Base-by-base conservation (phyloP, 2,888 invertebrate species). In the Chironomus tentans region DNA sequence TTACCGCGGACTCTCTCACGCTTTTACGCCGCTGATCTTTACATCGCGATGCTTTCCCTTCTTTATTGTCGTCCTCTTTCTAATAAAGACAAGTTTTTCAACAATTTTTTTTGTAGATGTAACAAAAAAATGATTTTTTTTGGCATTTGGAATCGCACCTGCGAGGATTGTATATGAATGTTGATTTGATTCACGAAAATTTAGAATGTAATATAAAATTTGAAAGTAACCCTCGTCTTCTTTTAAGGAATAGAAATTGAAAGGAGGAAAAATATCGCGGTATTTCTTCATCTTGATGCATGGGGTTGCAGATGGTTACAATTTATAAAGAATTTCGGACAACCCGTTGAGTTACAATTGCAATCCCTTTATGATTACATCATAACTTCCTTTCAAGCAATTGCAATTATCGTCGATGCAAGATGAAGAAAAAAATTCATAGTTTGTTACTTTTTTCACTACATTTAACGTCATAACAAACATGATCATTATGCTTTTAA, bases 31-130 rank as follows among this genome's bases (percentile, higher is more conserved):
- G 24, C 65, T 74, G 68, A 74, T 74, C 68, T 56, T 56, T 56
- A 56, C 56, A 74, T 15, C 72, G 65, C 74, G 68, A 18, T 68
- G n/a, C 74, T 65, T 21, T 28, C 22, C 24, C 21, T 46, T 68
- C 46, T n/a, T n/a, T n/a, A 2, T 74, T 68, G 2, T 47, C 12
- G 24, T 73, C 22, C 21, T 21, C 15, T 65, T 48, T 46, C n/a
- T 50, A 62, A 74, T 74, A 65, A 74, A 68, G 74, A 74, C 74
- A 68, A 74, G 74, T 74, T 74, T 74, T 74, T 46, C 68, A 74
- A 74, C 21, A 62, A 65, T 70, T 70, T 70, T 48, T 70, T 21
- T 46, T 24, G 18, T 56, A 5, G 56, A 18, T 18, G 56, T 38
- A 38, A 38, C 38, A 38, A 38, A 56, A 50, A 56, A 56, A 15